Percentiles rank a stretch among this genome's conserved stretches.
These are phyloP conservation scores for Mus musculus DNA, from an alignment of 2,113 vertebrate genomes.

Conservation along the genomic window GRCm39 chr2:156192501-156193000, in stretches of 20 bases:
- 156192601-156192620: not conserved
- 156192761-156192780: not conserved
- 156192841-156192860: conserved; percentile 26
- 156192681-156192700: not conserved
- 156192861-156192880: conserved; percentile 20
- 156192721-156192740: not conserved
- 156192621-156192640: not conserved
- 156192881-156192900: not conserved
- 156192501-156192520: not conserved
- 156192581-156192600: not conserved
- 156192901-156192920: not conserved
- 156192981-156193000: not conserved
- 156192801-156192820: not conserved
- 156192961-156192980: not conserved
- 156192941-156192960: not conserved
- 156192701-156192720: not conserved
- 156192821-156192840: not conserved
- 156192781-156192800: not conserved
- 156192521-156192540: not conserved
- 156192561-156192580: not conserved
- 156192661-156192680: not conserved
- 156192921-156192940: not conserved
- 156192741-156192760: not conserved
- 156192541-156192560: not conserved
- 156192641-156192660: conserved; percentile 21